Percentiles rank a stretch among this genome's conserved stretches.
These are phyloP conservation scores for Scrobipalpa atriplicella DNA, from an alignment of 2,888 invertebrate species.

Conservation along the genomic window DNA sequence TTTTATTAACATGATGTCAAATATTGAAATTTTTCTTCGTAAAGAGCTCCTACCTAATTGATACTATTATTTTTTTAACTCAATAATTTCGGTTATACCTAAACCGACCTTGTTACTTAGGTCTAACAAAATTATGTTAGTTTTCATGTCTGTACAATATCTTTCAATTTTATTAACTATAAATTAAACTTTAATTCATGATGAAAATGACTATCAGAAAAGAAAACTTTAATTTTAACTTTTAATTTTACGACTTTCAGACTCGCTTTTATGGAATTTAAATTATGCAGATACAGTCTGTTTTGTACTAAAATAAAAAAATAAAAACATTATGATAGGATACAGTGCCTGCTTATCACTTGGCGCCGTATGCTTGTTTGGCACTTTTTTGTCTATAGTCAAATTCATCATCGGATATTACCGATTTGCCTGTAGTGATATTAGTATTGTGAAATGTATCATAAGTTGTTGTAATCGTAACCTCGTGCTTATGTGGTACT, in stretches of 20 bases:
- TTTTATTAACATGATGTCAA: no score
- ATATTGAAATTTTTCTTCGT: no score
- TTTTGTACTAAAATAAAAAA: no score
- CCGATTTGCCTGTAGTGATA: conserved; percentile 1
- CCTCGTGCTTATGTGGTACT: conserved; percentile 27
- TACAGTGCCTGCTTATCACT: not conserved
- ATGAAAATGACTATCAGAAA: not conserved
- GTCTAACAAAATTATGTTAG: conserved; percentile 9
- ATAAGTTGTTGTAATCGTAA: conserved; percentile 15
- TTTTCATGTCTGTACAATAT: conserved; percentile 2
- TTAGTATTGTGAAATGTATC: conserved; percentile 9
- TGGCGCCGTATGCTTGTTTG: not conserved
- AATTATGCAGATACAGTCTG: no score
- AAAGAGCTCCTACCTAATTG: no score
- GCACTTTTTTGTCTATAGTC: not conserved
- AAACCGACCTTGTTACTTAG: not conserved
- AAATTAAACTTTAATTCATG: conserved; percentile 3
- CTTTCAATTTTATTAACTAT: not conserved
- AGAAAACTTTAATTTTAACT: no score
- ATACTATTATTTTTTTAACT: no score
- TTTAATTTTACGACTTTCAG: no score
- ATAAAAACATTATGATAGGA: no score
- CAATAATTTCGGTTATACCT: not conserved
- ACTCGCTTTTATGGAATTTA: no score
- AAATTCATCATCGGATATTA: not conserved